Evolutionary conservation across 2,113 vertebrate species (phyloP), one percentile per base, ranked within the genome.

Genomic region (Xerus inauris): DNA sequence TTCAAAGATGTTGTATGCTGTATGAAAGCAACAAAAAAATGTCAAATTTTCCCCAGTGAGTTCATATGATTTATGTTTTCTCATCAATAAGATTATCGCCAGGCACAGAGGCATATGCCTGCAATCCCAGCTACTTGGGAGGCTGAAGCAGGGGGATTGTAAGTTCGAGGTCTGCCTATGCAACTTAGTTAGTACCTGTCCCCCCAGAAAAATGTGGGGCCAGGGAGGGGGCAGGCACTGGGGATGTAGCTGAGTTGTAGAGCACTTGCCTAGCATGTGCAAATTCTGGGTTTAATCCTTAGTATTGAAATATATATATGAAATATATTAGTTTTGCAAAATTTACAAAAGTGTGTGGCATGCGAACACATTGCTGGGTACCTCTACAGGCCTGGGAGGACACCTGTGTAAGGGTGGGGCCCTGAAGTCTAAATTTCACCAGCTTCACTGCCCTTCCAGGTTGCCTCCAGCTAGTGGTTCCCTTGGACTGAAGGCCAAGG

Each of bases 21-120:
- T 89, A 65, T 80, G 45, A 92, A 85, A 92, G 30, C 22, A 84
- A 73, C 14, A 96, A 95, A n/a, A n/a, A 65, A 73, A 42, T 32
- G 26, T 38, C 75, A 79, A 47, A 71, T 5, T 67, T 80, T 88
- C 42, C 49, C 40, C n/a, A 69, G 0, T 38, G 45, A 67, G 17
- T 54, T 82, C 22, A 40, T 30, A 28, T 28, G 13, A 14, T 94
- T 54, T 79, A 71, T 26, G 91, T 51, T 14, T 65, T 42, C 51
- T 88, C 40, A 65, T 62, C 79, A 77, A 22, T 32, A 85, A 69
- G 49, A 62, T 76, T 81, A 90, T 35, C 10, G 32, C 32, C 17
- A 19, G 65, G 65, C 6, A n/a, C 35, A 19, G 65, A 7, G 17
- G 65, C 35, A n/a, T 30, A 69, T 12, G 32, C 65, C 65, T 67